These are phyloP conservation scores for Platysteira castanea DNA, from an alignment of 2,113 vertebrate genomes.

Conservation along the genomic window DNA sequence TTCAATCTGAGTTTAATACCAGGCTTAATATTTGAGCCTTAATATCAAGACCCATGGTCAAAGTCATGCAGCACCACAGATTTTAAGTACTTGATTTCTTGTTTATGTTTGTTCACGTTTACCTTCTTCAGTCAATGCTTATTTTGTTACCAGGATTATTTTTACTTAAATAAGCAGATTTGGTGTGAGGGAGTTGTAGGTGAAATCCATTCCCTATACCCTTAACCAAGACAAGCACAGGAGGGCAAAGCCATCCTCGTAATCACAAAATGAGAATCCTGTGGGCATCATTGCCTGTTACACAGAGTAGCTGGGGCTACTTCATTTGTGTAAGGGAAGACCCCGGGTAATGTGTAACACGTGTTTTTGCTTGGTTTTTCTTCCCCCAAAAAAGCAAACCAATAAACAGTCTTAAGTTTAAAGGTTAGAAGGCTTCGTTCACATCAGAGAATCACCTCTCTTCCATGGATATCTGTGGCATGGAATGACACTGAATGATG, in stretches of 20 bases:
- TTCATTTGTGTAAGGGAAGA: neutral
- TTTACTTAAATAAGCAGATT: neutral
- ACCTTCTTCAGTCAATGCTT: neutral
- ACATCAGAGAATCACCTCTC: neutral
- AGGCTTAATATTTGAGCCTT: neutral
- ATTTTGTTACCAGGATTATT: neutral
- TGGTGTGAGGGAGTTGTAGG: rapidly evolving
- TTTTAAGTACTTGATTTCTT: neutral
- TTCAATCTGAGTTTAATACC: neutral
- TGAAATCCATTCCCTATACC: neutral
- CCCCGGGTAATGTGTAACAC: no score
- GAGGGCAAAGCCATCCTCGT: neutral
- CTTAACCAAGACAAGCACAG: neutral
- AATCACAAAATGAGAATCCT: neutral
- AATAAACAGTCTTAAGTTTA: neutral
- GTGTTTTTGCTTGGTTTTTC: neutral
- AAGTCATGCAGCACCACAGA: neutral
- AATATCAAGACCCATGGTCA: neutral
- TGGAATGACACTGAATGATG: neutral
- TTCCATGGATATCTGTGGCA: neutral
- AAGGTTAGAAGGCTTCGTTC: neutral
- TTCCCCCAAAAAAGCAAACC: neutral
- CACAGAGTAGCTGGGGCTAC: neutral
- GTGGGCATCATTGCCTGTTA: neutral
- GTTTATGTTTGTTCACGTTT: neutral